Evolutionary conservation across 2,797 vertebrate species (phyloP).

Genomic region (Alauda arvensis): DNA sequence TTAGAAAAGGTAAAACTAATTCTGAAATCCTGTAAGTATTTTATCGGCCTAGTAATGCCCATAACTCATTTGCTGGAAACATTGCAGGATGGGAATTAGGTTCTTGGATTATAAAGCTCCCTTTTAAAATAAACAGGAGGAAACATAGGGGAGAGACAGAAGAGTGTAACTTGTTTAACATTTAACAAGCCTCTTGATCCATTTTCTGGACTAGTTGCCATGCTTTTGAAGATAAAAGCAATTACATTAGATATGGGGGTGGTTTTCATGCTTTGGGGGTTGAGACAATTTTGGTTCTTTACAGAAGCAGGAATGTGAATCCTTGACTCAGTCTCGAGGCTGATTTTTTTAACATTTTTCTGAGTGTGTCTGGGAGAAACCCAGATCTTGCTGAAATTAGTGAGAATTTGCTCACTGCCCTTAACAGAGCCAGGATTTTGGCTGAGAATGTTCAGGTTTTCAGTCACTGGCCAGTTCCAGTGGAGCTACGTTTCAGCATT

Average conservation of each 20-base stretch:
- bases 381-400: conserved; percentile 9
- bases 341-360: conserved; percentile 1
- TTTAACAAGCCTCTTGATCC: conserved; percentile 53
- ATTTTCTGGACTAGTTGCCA: conserved; percentile 30
- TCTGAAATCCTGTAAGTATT: conserved; percentile 61
- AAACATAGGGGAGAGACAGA: conserved; percentile 21
- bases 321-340: not conserved
- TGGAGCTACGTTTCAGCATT: not conserved
- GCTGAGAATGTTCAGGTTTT: conserved; percentile 8
- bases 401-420: conserved; percentile 23
- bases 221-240: conserved; percentile 47
- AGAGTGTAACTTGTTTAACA: conserved; percentile 52
- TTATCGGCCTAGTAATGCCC: conserved; percentile 36
- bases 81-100: conserved; percentile 50
- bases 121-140: conserved; percentile 65
- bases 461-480: not conserved
- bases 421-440: conserved; percentile 24
- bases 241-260: conserved; percentile 2
- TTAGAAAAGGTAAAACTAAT: conserved; percentile 47
- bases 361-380: not conserved
- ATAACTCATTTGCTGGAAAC: conserved; percentile 49
- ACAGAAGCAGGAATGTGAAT: conserved; percentile 17
- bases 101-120: conserved; percentile 60
- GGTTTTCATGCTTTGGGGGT: not conserved
- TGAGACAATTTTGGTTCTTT: not conserved